Conservation (phyloP, 2,113 vertebrate species). For the Cyanoderma ruficeps region DNA sequence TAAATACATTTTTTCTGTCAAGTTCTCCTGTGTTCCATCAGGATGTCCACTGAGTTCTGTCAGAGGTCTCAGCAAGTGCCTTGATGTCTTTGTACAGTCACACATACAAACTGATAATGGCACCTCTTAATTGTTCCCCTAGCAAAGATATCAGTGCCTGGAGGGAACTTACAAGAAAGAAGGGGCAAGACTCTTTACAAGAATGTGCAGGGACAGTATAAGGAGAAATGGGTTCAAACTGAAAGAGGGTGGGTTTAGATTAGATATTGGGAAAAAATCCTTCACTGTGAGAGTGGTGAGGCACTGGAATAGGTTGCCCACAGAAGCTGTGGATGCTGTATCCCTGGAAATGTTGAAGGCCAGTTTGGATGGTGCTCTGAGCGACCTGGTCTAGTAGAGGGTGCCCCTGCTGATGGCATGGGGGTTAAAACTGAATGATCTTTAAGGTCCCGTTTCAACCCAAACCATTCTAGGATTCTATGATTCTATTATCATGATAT, state of each 20-base stretch:
- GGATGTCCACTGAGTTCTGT: background rate
- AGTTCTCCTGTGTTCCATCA: background rate
- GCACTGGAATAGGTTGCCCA: background rate
- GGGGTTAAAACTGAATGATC: background rate
- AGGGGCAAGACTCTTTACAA: background rate
- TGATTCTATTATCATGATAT: background rate
- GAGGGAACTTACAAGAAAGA: background rate
- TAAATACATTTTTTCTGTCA: background rate
- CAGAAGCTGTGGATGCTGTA: background rate
- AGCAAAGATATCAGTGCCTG: background rate
- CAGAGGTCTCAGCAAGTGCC: background rate
- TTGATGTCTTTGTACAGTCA: background rate
- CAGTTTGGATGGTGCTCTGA: background rate
- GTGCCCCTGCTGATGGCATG: rapidly evolving
- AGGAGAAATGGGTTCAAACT: background rate
- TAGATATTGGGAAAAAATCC: background rate
- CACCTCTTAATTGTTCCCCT: background rate
- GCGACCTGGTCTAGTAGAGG: background rate
- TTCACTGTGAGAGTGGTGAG: background rate
- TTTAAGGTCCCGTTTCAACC: background rate
- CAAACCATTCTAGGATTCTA: background rate
- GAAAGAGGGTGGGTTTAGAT: background rate
- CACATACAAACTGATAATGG: background rate
- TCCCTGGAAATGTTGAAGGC: background rate
- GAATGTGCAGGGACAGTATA: background rate